Base-by-base conservation (phyloP, 2,113 vertebrate species). In the Zingel zingel region DNA sequence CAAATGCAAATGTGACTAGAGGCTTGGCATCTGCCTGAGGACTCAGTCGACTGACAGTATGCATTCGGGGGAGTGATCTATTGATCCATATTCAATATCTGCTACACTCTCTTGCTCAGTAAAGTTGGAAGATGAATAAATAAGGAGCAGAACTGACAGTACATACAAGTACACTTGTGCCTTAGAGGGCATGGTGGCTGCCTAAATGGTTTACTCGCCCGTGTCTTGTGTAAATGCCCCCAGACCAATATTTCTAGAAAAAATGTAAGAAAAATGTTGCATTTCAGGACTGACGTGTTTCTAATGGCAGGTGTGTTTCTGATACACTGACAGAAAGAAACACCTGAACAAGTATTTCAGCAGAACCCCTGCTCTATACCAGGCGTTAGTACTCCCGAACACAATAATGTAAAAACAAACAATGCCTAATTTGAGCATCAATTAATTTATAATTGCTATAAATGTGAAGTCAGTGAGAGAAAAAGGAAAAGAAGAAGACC, bases 11-110 rank as follows among this genome's bases (percentile, higher is more conserved):
- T 93, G 86, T 86, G 90, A 91, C 84, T 74, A 77, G 90, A 87
- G 90, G 89, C 91, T 88, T 85, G 88, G 89, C 86, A 87, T 91
- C 85, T 93, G 90, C 88, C 91, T 86, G 84, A 83, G 86, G 91
- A 91, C 93, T 90, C 89, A 82, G 91, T 84, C 79, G 89, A 86
- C 86, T 94, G 95, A 95, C 94, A 94, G 92, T 88, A 88, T 88
- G 90, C 89, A 94, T 94, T 93, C 92, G 89, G 93, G 88, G 92
- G 94, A 93, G 93, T 94, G 93, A 92, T 94, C 91, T 94, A 94
- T 95, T 93, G 93, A 95, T 95, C 91, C 89, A 93, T 93, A 94
- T 94, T 94, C 94, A 94, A 94, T 93, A 93, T 94, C 83, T 93
- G 88, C 92, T 89, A 74, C 92, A 89, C 86, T 92, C 85, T 81